Percentiles rank a stretch among this genome's conserved stretches.
These are phyloP conservation scores for Ophion costatus DNA, from an alignment of 2,888 invertebrate genomes.

Conservation along the genomic window DNA sequence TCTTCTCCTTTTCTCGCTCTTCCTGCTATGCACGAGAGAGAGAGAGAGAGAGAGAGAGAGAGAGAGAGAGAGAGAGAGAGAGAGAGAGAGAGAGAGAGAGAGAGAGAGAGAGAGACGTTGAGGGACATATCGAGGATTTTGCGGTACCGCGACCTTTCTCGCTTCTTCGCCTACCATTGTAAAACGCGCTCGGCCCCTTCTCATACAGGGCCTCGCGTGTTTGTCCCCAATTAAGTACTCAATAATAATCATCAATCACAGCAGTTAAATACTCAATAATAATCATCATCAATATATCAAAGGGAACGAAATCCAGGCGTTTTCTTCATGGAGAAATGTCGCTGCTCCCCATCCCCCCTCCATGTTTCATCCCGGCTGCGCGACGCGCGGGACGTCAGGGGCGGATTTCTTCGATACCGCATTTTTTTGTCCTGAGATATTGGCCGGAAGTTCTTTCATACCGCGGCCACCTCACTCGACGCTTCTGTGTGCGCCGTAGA, in stretches of 20 bases:
- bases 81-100: too few species aligned
- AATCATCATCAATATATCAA: background rate
- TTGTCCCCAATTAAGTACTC: background rate
- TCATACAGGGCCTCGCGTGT: background rate
- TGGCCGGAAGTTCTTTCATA: constrained; percentile 57
- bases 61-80: too few species aligned
- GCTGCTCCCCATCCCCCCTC: constrained; percentile 9
- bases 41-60: too few species aligned
- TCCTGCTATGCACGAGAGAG: constrained; percentile 30
- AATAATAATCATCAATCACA: constrained; percentile 1
- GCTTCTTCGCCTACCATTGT: constrained; percentile 52
- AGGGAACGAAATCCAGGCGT: constrained; percentile 24
- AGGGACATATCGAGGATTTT: constrained; percentile 62
- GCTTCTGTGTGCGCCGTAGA: constrained; percentile 5
- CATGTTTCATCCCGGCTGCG: constrained; percentile 1
- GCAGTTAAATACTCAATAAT: background rate
- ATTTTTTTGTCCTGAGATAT: constrained; percentile 44
- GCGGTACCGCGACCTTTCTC: constrained; percentile 67
- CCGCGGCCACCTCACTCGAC: constrained; percentile 16
- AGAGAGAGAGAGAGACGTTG: constrained; percentile 48
- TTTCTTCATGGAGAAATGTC: constrained; percentile 50
- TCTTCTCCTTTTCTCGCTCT: constrained; percentile 30
- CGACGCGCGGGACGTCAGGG: background rate
- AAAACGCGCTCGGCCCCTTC: constrained; percentile 31
- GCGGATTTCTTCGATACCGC: background rate